These are phyloP conservation scores for Cheilosia soror DNA, from an alignment of 2,888 invertebrate genomes.

Conservation along the genomic window DNA sequence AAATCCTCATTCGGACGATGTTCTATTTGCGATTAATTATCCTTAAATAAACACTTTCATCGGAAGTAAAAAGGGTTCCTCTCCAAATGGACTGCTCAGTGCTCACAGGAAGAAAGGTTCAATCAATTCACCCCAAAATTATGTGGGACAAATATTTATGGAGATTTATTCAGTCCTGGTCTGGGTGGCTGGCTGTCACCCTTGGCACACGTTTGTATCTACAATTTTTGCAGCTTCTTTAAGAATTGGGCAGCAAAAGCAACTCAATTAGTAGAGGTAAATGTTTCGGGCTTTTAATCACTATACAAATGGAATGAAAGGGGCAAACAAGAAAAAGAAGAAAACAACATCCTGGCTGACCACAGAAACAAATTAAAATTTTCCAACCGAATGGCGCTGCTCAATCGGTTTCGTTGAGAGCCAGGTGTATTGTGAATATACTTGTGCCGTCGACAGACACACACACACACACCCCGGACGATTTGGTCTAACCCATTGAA, in stretches of 20 bases:
- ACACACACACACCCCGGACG: neutral
- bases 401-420: constrained; percentile 51
- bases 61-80: constrained; percentile 45
- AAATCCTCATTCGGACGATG: constrained; percentile 51
- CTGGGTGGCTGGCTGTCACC: constrained; percentile 6
- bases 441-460: too few relatives aligned
- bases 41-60: constrained; percentile 70
- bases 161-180: constrained; percentile 53
- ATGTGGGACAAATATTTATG: constrained; percentile 57
- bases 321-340: neutral
- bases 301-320: constrained; percentile 53
- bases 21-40: constrained; percentile 75
- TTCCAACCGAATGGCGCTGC: constrained; percentile 56
- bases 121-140: constrained; percentile 61
- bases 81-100: constrained; percentile 4
- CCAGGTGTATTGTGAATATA: neutral
- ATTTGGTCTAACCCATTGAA: constrained; percentile 56
- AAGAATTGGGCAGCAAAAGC: constrained; percentile 61
- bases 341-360: constrained; percentile 1
- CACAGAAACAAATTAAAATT: constrained; percentile 69
- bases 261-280: constrained; percentile 63
- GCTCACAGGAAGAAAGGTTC: constrained; percentile 32
- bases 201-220: neutral
- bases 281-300: constrained; percentile 57
- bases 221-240: neutral